Percentiles rank a stretch among this genome's conserved stretches.
These are phyloP conservation scores for Scelioninae gen. 1 DNA, from an alignment of 2,888 invertebrate genomes.

Conservation along the genomic window DNA sequence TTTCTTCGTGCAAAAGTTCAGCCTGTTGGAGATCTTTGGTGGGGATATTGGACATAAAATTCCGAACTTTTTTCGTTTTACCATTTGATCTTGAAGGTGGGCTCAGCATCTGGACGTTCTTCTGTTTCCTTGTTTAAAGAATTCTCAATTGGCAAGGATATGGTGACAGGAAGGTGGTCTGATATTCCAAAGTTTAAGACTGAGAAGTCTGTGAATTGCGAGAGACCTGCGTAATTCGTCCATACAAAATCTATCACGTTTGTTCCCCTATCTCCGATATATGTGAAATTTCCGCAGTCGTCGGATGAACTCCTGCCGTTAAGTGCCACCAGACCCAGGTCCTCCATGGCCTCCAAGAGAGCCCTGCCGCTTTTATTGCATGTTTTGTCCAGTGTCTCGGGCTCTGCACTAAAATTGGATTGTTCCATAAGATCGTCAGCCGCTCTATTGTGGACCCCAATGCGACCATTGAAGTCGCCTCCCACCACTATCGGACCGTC, in stretches of 20 bases:
- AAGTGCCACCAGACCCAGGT: background rate
- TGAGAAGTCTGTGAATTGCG: background rate
- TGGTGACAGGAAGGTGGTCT: background rate
- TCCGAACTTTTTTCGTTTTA: background rate
- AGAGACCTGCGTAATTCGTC: background rate
- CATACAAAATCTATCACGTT: background rate
- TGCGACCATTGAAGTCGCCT: no score
- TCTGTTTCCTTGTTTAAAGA: no score
- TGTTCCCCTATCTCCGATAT: background rate
- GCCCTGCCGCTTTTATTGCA: background rate
- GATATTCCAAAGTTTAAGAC: background rate
- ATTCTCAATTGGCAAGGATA: background rate
- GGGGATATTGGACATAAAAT: no score
- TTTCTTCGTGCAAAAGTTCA: no score
- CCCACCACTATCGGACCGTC: no score
- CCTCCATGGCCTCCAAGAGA: background rate
- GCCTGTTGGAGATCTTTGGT: no score
- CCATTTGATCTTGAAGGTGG: no score
- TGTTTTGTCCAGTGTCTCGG: background rate
- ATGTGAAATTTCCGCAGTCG: background rate
- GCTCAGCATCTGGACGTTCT: no score
- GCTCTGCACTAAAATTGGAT: background rate
- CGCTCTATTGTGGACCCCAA: no score
- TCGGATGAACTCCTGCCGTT: background rate
- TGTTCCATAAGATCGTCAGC: background rate